Conservation (phyloP, 2,113 vertebrate species). For the Eretmochelys imbricata region DNA sequence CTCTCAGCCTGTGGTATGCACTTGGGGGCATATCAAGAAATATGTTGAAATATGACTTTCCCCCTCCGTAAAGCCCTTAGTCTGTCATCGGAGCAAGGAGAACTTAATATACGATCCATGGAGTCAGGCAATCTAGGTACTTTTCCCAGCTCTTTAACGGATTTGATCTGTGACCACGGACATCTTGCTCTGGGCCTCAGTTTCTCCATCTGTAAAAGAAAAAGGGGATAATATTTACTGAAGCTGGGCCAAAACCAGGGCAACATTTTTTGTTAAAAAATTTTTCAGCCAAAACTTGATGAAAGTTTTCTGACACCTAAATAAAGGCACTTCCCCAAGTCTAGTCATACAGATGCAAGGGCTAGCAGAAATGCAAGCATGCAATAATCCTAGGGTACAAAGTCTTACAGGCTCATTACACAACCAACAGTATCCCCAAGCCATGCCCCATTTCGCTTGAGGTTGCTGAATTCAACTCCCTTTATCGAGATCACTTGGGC, state of each 20-base stretch:
- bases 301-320: background rate
- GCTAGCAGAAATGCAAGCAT: background rate
- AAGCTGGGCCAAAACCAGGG: background rate
- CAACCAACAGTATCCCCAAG: background rate
- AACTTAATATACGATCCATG: conserved; percentile 24
- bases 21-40: conserved; percentile 43
- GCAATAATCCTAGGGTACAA: background rate
- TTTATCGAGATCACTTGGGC: background rate
- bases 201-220: background rate
- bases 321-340: background rate
- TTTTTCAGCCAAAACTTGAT: background rate
- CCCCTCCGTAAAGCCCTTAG: background rate
- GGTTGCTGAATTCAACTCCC: background rate
- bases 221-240: background rate
- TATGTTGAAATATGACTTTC: conserved; percentile 47
- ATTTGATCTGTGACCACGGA: conserved; percentile 25
- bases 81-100: conserved; percentile 56
- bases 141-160: conserved; percentile 31
- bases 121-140: conserved; percentile 35
- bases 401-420: background rate
- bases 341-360: background rate
- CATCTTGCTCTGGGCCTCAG: background rate
- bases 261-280: background rate
- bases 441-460: background rate
- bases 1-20: conserved; percentile 53